A percentile compares a stretch with the other conserved stretches of the same genome.
Evolutionary conservation across 2,888 invertebrate genomes (phyloP).

Genomic region (Hirtodrosophila cameraria): DNA sequence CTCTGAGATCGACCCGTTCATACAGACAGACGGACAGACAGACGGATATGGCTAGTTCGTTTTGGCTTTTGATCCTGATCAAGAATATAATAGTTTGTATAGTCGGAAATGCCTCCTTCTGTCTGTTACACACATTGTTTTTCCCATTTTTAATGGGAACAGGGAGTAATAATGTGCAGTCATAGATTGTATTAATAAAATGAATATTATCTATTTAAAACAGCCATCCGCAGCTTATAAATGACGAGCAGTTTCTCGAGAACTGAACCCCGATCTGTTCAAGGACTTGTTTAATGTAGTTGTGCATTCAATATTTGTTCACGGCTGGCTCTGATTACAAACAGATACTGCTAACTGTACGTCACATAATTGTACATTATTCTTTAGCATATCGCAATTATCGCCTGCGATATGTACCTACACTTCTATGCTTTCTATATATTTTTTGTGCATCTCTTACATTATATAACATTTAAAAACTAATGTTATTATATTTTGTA

Average conservation of each 20-base stretch:
- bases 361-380: slow-evolving; percentile 39
- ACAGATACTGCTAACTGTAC: slow-evolving; percentile 20
- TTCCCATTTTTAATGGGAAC: too few relatives aligned
- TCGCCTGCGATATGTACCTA: slow-evolving; percentile 19
- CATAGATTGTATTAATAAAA: too few relatives aligned
- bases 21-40: too few relatives aligned
- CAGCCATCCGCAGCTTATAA: slow-evolving; percentile 82
- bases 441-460: slow-evolving; percentile 45
- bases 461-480: slow-evolving; percentile 21
- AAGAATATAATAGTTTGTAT: too few relatives aligned
- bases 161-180: too few relatives aligned
- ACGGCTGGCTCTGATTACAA: slow-evolving; percentile 11
- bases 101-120: too few relatives aligned
- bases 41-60: too few relatives aligned
- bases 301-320: slow-evolving; percentile 43
- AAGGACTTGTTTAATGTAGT: slow-evolving; percentile 46
- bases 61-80: too few relatives aligned
- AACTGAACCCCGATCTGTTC: slow-evolving; percentile 84
- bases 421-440: slow-evolving; percentile 16
- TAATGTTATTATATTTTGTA: slow-evolving; percentile 24
- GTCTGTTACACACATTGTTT: too few relatives aligned
- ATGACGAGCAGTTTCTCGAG: slow-evolving; percentile 84
- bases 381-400: slow-evolving; percentile 6
- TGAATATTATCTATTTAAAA: neutral
- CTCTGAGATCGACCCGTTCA: too few relatives aligned